phyloP scores from a whole-genome alignment of 2,797 vertebrate species.

The Telmatherina bonti region DNA sequence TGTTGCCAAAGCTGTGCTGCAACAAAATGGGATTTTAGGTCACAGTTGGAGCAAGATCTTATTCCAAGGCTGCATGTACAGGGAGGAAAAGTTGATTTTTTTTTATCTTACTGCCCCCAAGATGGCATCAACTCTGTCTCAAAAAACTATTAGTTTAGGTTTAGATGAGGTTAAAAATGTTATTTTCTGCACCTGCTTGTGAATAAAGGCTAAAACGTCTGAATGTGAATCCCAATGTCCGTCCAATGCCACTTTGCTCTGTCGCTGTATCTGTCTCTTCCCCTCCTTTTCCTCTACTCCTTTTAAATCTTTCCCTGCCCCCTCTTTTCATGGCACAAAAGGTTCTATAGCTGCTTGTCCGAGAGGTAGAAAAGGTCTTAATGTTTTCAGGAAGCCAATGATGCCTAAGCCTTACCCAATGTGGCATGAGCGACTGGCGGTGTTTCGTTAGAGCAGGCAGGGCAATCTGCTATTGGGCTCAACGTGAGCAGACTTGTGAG shows the following conservation, averaged over 20 bases:
- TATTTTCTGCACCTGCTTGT: conserved; percentile 41
- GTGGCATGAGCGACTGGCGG: conserved; percentile 62
- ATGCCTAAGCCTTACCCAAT: conserved; percentile 62
- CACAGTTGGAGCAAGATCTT: conserved; percentile 38
- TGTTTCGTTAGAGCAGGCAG: conserved; percentile 50
- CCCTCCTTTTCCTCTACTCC: conserved; percentile 33
- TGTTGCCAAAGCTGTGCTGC: conserved; percentile 52
- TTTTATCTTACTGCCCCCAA: no score
- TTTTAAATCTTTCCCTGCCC: conserved; percentile 40
- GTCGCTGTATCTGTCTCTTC: conserved; percentile 21
- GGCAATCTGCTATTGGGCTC: conserved; percentile 63
- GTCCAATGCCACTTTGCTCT: no score
- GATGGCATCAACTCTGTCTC: conserved; percentile 35
- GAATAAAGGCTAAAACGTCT: conserved; percentile 37
- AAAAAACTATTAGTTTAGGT: no score
- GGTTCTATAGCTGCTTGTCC: conserved; percentile 44
- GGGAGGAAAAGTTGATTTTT: conserved; percentile 55
- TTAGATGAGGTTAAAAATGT: conserved; percentile 44
- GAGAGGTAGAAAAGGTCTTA: conserved; percentile 59
- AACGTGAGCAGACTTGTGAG: conserved; percentile 75
- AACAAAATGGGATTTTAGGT: conserved; percentile 48
- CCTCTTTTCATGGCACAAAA: conserved; percentile 52
- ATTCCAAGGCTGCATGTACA: conserved; percentile 23
- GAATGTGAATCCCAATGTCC: conserved; percentile 49
- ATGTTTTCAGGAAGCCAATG: conserved; percentile 72